Evolutionary conservation across 2,113 vertebrate genomes (phyloP).

Genomic region (Peromyscus leucopus): DNA sequence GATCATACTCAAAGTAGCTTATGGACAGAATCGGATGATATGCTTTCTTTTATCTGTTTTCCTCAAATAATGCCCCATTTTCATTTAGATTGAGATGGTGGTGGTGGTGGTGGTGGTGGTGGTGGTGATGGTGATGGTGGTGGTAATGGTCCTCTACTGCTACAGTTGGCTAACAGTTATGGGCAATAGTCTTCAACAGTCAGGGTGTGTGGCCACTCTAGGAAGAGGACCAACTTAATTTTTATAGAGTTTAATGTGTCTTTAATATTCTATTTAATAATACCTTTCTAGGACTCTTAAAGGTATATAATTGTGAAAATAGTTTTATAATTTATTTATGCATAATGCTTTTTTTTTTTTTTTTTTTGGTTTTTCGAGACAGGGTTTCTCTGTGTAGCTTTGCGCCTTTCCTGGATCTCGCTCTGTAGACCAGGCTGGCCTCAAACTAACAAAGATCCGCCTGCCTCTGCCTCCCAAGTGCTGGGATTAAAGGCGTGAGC

Average conservation of each 20-base stretch:
- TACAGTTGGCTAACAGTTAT: neutral
- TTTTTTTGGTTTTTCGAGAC: no score
- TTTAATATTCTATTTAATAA: neutral
- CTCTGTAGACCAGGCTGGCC: no score
- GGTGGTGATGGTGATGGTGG: neutral
- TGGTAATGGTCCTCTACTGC: neutral
- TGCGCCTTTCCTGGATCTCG: no score
- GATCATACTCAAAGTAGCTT: neutral
- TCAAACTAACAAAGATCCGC: no score
- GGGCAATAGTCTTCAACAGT: neutral
- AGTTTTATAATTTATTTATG: conserved; percentile 24
- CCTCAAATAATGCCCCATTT: neutral
- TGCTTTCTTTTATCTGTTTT: neutral
- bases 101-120: neutral
- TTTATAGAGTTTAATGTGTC: neutral
- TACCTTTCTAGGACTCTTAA: neutral
- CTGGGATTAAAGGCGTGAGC: no score
- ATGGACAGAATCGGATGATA: neutral
- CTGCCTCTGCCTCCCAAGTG: no score
- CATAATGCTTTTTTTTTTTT: neutral
- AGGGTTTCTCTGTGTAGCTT: no score
- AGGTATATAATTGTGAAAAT: neutral
- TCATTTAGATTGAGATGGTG: neutral
- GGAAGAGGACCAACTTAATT: neutral
- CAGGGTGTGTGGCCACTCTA: neutral